Evolutionary conservation across 2,113 vertebrate species (phyloP), one percentile per base, ranked within the genome.

Genomic region (Larimichthys polyactis): DNA sequence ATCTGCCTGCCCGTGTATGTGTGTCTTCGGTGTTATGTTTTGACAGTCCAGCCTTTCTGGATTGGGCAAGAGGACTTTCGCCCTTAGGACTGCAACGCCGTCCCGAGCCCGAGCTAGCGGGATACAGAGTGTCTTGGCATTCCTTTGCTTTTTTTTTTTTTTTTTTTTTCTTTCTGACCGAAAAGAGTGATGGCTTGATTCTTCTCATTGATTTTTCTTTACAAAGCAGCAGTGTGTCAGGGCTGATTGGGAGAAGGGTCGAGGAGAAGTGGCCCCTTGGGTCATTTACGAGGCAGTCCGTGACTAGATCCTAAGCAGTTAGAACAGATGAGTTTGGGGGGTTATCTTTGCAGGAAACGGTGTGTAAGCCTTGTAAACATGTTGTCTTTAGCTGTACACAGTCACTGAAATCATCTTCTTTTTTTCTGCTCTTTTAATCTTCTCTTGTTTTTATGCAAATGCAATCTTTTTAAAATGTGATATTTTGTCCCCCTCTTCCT

Each of bases 151-250:
- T 89, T 40, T 40, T 55, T 55, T 49, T 36, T 32, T 32, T 24
- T 24, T 24, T 24, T 24, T 79, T 82, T 86, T 88, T 17, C 17
- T 49, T 79, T 81, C 76, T 78, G 84, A 88, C 68, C 63, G 2
- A 83, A 89, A 81, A 82, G 82, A 92, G 83, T 88, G 83, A 91
- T 90, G 75, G 64, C 87, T 93, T 92, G 89, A 88, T 94, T 92
- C 84, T 87, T 64, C 75, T 71, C 79, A 91, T 92, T 91, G 89
- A 90, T 93, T 94, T 90, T 86, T 70, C 79, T 82, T 85, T 81
- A 84, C 82, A 91, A 85, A 87, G 88, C 86, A 87, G 81, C 84
- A 81, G 71, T 65, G 77, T 83, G 86, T 93, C 89, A 88, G 79
- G 85, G 74, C 80, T 84, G 83, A 87, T 87, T 90, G 89, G 82